Evolutionary conservation across 2,888 invertebrate species (phyloP).

Genomic region (Pheosia gnoma): DNA sequence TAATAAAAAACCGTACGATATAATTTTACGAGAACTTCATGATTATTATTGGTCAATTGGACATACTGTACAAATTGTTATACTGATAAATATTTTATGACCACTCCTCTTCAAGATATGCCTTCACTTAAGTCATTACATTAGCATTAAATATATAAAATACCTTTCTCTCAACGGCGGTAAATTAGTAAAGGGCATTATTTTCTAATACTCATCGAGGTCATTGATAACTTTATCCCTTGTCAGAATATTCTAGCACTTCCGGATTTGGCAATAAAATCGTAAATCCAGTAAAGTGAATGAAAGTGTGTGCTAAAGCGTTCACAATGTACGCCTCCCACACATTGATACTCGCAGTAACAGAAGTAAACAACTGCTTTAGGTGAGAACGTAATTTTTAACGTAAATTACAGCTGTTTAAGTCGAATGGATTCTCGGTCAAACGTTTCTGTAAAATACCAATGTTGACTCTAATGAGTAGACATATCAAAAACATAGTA

Average conservation of each 20-base stretch:
- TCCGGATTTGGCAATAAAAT: background rate
- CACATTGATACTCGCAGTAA: background rate
- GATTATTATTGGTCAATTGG: background rate
- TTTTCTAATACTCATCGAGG: background rate
- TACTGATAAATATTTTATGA: slow-evolving; percentile 2
- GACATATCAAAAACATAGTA: background rate
- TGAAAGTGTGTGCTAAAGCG: background rate
- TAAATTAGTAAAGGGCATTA: background rate
- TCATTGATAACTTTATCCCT: background rate
- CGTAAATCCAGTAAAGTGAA: background rate
- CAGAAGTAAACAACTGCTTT: background rate
- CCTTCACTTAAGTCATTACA: background rate
- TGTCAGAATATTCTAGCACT: background rate
- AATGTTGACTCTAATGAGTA: slow-evolving; percentile 1
- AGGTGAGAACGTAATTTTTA: background rate
- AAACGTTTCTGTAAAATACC: background rate
- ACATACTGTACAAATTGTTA: slow-evolving; percentile 1
- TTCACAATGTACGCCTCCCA: slow-evolving; percentile 4
- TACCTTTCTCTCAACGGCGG: background rate
- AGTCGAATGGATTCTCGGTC: background rate
- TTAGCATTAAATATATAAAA: background rate
- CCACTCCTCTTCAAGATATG: background rate
- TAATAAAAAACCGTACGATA: background rate
- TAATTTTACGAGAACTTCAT: background rate
- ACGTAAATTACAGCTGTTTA: background rate